These are phyloP conservation scores for Drosophila takahashii DNA, from an alignment of 1,140 invertebrate genomes.

Conservation along the genomic window DNA sequence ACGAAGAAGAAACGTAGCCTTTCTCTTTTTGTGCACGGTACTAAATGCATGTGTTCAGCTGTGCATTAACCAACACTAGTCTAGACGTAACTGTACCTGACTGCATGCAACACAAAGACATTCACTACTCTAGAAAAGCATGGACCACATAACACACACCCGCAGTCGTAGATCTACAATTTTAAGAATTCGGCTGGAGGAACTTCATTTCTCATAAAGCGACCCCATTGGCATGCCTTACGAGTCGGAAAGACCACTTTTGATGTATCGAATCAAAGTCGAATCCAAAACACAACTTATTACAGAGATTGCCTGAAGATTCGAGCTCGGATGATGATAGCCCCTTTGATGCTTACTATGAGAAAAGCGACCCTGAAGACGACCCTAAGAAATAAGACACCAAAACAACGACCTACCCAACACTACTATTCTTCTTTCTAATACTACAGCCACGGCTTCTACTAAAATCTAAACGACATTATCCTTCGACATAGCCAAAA, in stretches of 20 bases:
- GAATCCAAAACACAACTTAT: constrained; percentile 61
- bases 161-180: constrained; percentile 8
- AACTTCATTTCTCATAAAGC: constrained; percentile 33
- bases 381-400: constrained; percentile 69
- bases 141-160: constrained; percentile 10
- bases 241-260: neutral
- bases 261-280: constrained; percentile 30
- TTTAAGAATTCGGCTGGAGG: constrained; percentile 53
- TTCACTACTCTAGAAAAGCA: constrained; percentile 23
- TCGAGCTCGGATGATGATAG: constrained; percentile 84
- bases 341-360: constrained; percentile 81
- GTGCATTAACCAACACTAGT: constrained; percentile 37
- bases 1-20: constrained; percentile 27
- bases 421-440: constrained; percentile 34
- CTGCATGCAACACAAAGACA: constrained; percentile 47
- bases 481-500: constrained; percentile 20
- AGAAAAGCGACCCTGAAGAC: constrained; percentile 78
- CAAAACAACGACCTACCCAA: constrained; percentile 17
- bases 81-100: constrained; percentile 21
- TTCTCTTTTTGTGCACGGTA: constrained; percentile 33
- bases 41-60: constrained; percentile 36
- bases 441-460: constrained; percentile 25
- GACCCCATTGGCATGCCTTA: constrained; percentile 49
- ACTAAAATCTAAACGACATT: constrained; percentile 29
- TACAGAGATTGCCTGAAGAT: constrained; percentile 83